Percentiles rank a stretch among this genome's conserved stretches.
Conservation (phyloP, 2,888 invertebrate genomes). For the Leptinotarsa haldemani region DNA sequence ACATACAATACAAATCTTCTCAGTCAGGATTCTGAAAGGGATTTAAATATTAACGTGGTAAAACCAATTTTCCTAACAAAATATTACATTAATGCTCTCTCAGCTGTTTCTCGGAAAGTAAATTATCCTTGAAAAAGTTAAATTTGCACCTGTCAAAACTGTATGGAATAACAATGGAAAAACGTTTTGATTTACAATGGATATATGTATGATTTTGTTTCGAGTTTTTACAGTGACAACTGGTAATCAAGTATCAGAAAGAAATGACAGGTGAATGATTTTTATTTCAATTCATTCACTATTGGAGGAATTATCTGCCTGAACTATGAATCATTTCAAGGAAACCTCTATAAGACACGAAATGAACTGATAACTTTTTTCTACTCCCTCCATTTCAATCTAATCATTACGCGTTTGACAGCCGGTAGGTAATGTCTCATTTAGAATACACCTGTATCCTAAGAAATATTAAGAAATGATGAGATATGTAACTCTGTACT, state of each 20-base stretch:
- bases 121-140: slow-evolving; percentile 27
- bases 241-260: not conserved
- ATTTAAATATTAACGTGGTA: slow-evolving; percentile 36
- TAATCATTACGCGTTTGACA: no score
- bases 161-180: slow-evolving; percentile 5
- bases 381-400: no score
- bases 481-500: no score
- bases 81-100: slow-evolving; percentile 26
- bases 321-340: no score
- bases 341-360: no score
- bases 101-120: slow-evolving; percentile 34
- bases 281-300: not conserved
- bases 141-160: slow-evolving; percentile 26
- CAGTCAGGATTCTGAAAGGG: slow-evolving; percentile 32
- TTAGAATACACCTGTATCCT: no score
- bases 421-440: no score
- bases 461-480: no score
- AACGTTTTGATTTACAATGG: slow-evolving; percentile 10
- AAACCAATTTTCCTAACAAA: slow-evolving; percentile 44
- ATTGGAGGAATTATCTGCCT: no score
- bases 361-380: no score
- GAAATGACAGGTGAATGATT: not conserved
- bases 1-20: slow-evolving; percentile 38
- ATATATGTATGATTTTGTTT: not conserved
- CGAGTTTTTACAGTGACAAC: not conserved